Conservation (phyloP, 2,113 vertebrate genomes). For the Sinosuthora webbiana region DNA sequence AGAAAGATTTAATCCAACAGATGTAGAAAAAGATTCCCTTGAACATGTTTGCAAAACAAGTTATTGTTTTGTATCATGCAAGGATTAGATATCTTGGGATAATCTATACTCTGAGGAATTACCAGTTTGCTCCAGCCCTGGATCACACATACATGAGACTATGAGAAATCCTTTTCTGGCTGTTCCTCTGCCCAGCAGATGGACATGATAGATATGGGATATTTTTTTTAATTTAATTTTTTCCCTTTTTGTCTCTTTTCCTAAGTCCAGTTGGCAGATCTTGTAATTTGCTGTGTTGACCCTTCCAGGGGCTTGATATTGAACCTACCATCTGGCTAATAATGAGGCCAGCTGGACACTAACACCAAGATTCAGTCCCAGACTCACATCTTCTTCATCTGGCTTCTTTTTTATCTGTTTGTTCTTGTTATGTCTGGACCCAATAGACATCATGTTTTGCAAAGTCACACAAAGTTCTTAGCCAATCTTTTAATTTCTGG, state of each 20-base stretch:
- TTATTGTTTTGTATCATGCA: not conserved
- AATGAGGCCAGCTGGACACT: conserved; percentile 47
- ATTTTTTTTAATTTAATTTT: not conserved
- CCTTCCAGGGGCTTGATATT: conserved; percentile 32
- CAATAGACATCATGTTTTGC: not conserved
- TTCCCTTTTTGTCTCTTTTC: not conserved
- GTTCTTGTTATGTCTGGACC: not conserved
- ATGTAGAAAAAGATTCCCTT: not conserved
- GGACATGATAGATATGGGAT: not conserved
- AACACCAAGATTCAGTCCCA: conserved; percentile 27
- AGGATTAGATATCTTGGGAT: not conserved
- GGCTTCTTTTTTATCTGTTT: conserved; percentile 18
- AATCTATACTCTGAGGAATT: not conserved
- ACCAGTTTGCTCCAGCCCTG: not conserved
- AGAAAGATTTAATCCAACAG: not conserved
- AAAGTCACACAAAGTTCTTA: not conserved
- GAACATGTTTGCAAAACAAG: not conserved
- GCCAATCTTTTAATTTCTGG: not conserved
- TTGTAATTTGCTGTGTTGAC: conserved; percentile 8
- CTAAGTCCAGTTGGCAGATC: conserved; percentile 19
- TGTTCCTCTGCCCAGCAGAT: conserved; percentile 3
- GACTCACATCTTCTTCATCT: conserved; percentile 32
- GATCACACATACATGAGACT: not conserved
- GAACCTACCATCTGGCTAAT: conserved; percentile 56
- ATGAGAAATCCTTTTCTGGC: not conserved